These are phyloP conservation scores for Triplophysa siluroides DNA, from an alignment of 2,113 vertebrate genomes.

Conservation along the genomic window DNA sequence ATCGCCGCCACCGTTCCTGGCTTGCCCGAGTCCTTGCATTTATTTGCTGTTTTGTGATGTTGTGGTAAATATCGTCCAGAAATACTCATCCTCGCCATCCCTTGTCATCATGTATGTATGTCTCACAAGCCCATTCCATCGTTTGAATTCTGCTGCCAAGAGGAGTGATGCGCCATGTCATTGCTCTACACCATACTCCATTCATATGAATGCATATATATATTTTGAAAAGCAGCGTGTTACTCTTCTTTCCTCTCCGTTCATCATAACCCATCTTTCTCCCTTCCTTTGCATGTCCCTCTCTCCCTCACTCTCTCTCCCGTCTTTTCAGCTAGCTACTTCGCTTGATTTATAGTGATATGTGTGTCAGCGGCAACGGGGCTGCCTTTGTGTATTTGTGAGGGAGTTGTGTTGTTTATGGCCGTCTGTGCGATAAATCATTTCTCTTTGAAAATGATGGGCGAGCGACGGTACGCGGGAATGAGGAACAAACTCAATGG, in stretches of 20 bases:
- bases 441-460: conserved; percentile 83
- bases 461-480: conserved; percentile 80
- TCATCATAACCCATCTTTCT: conserved; percentile 65
- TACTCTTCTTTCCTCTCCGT: conserved; percentile 39
- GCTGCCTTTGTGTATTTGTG: conserved; percentile 90
- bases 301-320: conserved; percentile 64
- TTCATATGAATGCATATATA: conserved; percentile 78
- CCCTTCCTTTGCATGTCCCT: conserved; percentile 58
- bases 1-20: conserved; percentile 73
- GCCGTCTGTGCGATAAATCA: conserved; percentile 89
- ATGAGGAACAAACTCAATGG: conserved; percentile 66
- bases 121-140: conserved; percentile 59
- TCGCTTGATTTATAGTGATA: conserved; percentile 95
- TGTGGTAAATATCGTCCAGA: conserved; percentile 93
- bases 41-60: conserved; percentile 92
- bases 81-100: conserved; percentile 83
- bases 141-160: conserved; percentile 49
- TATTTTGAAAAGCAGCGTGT: conserved; percentile 61
- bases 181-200: conserved; percentile 71
- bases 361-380: conserved; percentile 88
- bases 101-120: conserved; percentile 74
- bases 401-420: conserved; percentile 94
- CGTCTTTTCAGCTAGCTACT: conserved; percentile 68
- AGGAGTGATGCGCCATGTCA: conserved; percentile 60
- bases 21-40: conserved; percentile 89